Base-by-base conservation (phyloP, 1,140 invertebrate species). In the Drosophila punjabiensis region DNA sequence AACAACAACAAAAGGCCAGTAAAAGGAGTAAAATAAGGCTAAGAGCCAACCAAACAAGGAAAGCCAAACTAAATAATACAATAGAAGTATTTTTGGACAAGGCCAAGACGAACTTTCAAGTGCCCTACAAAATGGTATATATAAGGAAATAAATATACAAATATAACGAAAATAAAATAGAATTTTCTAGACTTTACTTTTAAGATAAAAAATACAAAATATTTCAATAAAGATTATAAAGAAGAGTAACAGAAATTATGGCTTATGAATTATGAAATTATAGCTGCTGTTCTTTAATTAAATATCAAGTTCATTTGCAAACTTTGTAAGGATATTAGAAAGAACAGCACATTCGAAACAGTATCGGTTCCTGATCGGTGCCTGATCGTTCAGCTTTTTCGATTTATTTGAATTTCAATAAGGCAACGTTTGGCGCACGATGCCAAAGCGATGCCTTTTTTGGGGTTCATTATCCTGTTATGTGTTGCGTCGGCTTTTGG, bases 351-450 rank as follows among this genome's bases (percentile, higher is more conserved):
- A 81, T 69, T 62, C 68, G 68, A 68, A 69, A 58, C 30, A 74
- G 45, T 37, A 45, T 45, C 16, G 35, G 0, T 16, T 37, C 37
- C 35, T 11, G 28, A 45, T 45, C 16, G 35, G 0, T 16, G 24
- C 37, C 35, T 11, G 28, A 32, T 71, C 50, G 69, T 35, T 68
- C 39, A 18, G 56, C 55, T 37, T 74, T 76, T 35, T 62, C 68
- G 74, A 78, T 85, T 90, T 90, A 90, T 90, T 90, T 90, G 86
- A 90, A 90, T 90, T 90, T 90, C 86, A 90, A 90, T 90, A 90
- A 86, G 82, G 68, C 76, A 75, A 11, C 60, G 35, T 28, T 28
- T 13, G 35, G 56, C 56, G 33, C 35, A 33, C 35, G 32, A 20
- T 13, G 33, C 20, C 30, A 65, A 65, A 18, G n/a, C 24, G 24